Percentiles rank a stretch among this genome's conserved stretches.
These are phyloP conservation scores for Eulemur rufifrons DNA, from an alignment of 2,113 vertebrate species.

Conservation along the genomic window DNA sequence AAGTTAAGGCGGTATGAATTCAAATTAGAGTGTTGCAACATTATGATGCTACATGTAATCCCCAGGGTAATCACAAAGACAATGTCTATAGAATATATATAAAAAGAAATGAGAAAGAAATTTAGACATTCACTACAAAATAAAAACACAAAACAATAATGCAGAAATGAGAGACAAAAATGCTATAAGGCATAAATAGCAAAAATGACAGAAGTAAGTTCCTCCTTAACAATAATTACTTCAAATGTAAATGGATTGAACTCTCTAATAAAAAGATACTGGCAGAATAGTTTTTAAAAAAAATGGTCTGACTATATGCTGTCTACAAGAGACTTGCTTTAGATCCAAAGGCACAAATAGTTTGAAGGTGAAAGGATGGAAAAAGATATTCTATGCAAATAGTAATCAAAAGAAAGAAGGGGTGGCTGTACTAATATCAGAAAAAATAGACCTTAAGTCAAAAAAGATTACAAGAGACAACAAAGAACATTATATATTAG, in stretches of 20 bases:
- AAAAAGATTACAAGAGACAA: neutral
- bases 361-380: neutral
- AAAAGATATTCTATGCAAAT: neutral
- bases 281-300: neutral
- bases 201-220: neutral
- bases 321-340: neutral
- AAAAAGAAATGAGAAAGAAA: too few species aligned
- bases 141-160: too few species aligned
- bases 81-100: too few species aligned
- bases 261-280: neutral
- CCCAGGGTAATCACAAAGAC: too few species aligned
- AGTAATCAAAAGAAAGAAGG: neutral
- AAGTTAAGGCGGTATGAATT: too few species aligned
- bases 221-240: neutral
- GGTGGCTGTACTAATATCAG: neutral
- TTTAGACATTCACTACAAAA: too few species aligned
- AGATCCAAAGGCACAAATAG: neutral
- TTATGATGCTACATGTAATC: too few species aligned
- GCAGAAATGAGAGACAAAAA: neutral
- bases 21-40: too few species aligned
- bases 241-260: neutral
- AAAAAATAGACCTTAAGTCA: neutral
- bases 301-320: neutral
- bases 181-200: neutral
- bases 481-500: neutral